Percentiles rank a stretch among this genome's conserved stretches.
Conservation (phyloP, 2,888 invertebrate genomes). For the Hydropsyche betteni region DNA sequence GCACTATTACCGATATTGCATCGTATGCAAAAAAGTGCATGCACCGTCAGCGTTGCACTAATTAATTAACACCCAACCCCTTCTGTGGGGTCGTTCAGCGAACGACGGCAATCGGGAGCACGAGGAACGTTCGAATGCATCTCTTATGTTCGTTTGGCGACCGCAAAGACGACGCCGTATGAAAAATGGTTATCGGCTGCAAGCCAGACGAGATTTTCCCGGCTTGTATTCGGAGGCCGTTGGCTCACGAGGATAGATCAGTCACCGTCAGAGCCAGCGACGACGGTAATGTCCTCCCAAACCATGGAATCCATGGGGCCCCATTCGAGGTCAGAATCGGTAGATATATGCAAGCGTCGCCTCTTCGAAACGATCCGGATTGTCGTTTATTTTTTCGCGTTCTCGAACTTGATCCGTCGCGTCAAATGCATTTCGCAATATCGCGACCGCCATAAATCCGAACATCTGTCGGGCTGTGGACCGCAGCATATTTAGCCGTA, state of each 20-base stretch:
- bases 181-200: conserved; percentile 26
- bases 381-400: no score
- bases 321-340: conserved; percentile 27
- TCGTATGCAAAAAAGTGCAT: conserved; percentile 28
- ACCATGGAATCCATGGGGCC: conserved; percentile 7
- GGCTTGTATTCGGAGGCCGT: conserved; percentile 33
- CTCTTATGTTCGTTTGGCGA: not conserved
- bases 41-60: conserved; percentile 4
- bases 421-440: conserved; percentile 39
- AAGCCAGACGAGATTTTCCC: conserved; percentile 12
- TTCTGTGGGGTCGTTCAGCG: no score
- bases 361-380: no score
- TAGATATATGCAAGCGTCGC: not conserved
- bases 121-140: no score
- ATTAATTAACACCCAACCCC: conserved; percentile 14
- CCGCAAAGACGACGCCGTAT: not conserved
- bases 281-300: conserved; percentile 38
- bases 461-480: conserved; percentile 15
- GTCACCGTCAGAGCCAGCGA: conserved; percentile 48
- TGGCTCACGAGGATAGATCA: conserved; percentile 46
- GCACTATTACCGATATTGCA: conserved; percentile 23
- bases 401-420: not conserved
- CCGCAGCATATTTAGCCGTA: conserved; percentile 31
- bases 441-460: conserved; percentile 31
- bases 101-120: no score